Evolutionary conservation across 2,888 invertebrate genomes (phyloP), one percentile per base, ranked within the genome.

Genomic region (Drosophila colorata): DNA sequence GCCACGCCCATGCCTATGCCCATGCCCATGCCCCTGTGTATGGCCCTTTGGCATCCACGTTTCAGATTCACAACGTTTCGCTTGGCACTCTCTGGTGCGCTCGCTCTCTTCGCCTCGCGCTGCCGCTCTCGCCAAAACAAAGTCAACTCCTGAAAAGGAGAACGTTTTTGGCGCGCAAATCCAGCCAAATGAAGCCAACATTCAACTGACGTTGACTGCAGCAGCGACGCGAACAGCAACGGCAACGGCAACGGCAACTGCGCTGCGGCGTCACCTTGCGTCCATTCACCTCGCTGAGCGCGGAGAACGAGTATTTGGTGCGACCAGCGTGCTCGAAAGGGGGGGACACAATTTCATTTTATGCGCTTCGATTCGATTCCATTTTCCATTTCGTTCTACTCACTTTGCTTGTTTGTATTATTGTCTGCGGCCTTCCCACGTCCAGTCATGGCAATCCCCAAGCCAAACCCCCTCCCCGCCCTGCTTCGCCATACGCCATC

Each of bases 251-350:
- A 38, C 69, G 11, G 18, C 52, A 55, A 44, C 69, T 18, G 46
- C 52, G 64, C 43, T 47, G 48, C 78, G 70, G 71, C 84, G 84
- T 80, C 80, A 84, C 78, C 74, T 74, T 80, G 78, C 84, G 88
- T 87, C 84, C 88, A 88, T 84, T 88, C 88, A 88, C 87, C 88
- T 84, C 88, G 77, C 55, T 18, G 53, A 74, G 65, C 64, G 60
- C 49, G 55, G 37, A 57, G 65, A 71, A 58, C 55, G 63, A 60
- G 47, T 46, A 61, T 44, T 38, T 41, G 60, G 56, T 35, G 52
- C 28, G 9, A 2, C n/a, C 23, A 55, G 20, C 14, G 8, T 40
- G 35, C 8, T 16, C 6, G 38, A 20, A 20, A 33, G n/a, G 35
- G 25, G 28, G 28, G 9, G 28, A 43, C 49, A 60, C 49, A 73